Percentiles rank a stretch among this genome's conserved stretches.
These are phyloP conservation scores for Rhopalosiphum maidis DNA, from an alignment of 1,140 invertebrate genomes.

Conservation along the genomic window DNA sequence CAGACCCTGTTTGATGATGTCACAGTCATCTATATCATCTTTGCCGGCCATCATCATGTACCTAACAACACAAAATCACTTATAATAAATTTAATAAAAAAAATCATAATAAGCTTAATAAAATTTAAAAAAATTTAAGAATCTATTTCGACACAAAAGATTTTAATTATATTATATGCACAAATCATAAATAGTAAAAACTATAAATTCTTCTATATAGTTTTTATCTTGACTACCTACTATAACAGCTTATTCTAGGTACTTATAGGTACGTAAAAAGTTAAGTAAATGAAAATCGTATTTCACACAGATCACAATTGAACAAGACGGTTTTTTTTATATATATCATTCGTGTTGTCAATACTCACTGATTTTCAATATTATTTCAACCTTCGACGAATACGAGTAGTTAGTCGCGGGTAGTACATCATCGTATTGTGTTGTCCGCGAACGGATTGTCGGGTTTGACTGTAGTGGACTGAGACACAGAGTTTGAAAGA, in stretches of 20 bases:
- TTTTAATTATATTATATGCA: background rate
- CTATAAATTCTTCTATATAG: background rate
- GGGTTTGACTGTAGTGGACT: background rate
- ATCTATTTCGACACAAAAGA: background rate
- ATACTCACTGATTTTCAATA: background rate
- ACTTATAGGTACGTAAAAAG: background rate
- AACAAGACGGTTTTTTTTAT: background rate
- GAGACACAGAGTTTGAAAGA: background rate
- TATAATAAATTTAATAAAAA: background rate
- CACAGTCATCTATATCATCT: conserved; percentile 65
- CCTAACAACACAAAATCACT: background rate
- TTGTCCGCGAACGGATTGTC: background rate
- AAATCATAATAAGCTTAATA: background rate
- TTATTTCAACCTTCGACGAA: background rate
- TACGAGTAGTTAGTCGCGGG: background rate
- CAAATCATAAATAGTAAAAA: background rate
- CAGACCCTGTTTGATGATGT: conserved; percentile 69
- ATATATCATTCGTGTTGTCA: background rate
- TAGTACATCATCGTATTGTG: conserved; percentile 2
- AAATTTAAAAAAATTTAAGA: background rate
- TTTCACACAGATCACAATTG: background rate
- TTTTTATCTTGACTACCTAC: background rate
- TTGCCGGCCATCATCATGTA: conserved; percentile 63
- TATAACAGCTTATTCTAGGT: background rate
- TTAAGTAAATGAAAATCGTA: background rate